phyloP scores from a whole-genome alignment of 2,888 invertebrate species.

The Aphrophora alni region DNA sequence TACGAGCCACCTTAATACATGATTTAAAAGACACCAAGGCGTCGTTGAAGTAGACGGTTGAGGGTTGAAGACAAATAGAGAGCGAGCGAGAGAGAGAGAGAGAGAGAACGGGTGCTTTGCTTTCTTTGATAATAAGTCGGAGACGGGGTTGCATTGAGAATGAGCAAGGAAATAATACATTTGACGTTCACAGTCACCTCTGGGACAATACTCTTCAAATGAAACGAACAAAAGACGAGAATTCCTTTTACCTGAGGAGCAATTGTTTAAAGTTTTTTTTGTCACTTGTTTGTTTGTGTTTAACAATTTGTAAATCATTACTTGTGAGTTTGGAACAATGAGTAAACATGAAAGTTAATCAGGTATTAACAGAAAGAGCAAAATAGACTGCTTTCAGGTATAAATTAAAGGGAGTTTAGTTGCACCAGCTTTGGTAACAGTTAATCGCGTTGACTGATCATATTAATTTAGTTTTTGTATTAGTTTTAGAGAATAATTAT shows the following conservation, averaged over 20 bases:
- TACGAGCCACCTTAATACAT: not conserved
- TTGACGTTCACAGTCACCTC: not conserved
- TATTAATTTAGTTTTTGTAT: too few species aligned
- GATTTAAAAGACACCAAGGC: not conserved
- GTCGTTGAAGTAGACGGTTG: not conserved
- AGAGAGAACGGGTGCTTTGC: conserved; percentile 28
- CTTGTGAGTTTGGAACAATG: not conserved
- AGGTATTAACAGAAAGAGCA: too few species aligned
- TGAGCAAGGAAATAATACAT: not conserved
- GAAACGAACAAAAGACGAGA: not conserved
- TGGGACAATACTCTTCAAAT: not conserved
- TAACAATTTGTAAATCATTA: not conserved
- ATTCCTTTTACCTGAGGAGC: not conserved
- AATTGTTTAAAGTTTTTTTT: not conserved
- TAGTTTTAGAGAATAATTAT: too few species aligned
- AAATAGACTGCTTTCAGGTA: too few species aligned
- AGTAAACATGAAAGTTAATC: too few species aligned
- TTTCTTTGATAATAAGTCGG: not conserved
- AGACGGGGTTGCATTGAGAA: conserved; percentile 10
- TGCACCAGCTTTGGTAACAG: too few species aligned
- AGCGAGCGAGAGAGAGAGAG: conserved; percentile 25
- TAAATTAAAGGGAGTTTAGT: too few species aligned
- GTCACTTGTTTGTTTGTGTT: not conserved
- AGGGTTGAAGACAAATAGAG: not conserved
- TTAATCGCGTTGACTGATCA: too few species aligned